Conservation (phyloP, 2,797 vertebrate species). For the Sitta carolinensis region DNA sequence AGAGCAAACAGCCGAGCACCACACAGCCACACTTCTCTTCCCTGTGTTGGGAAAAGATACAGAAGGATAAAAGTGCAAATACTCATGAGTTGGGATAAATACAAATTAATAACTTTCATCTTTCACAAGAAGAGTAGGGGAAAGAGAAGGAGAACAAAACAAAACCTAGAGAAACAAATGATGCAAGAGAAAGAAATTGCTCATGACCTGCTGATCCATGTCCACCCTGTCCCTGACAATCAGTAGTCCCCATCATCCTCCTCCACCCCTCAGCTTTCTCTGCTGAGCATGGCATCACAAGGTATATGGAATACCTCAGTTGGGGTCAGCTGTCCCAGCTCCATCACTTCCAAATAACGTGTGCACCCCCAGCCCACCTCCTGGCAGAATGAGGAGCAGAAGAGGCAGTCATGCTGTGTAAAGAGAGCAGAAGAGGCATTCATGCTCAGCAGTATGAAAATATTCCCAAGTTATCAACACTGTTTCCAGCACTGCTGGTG, state of each 20-base stretch:
- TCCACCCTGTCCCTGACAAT: neutral
- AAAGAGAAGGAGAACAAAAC: neutral
- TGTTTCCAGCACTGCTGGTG: neutral
- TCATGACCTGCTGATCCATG: rapidly evolving
- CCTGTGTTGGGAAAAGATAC: neutral
- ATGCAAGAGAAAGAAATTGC: neutral
- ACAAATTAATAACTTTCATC: neutral
- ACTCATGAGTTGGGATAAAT: neutral
- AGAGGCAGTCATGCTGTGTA: neutral
- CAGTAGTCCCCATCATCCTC: neutral
- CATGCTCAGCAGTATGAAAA: neutral
- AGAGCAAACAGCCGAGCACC: neutral
- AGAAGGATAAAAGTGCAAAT: neutral
- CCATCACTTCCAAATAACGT: neutral
- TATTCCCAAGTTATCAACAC: neutral
- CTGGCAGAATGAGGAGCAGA: rapidly evolving
- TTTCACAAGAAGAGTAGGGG: neutral
- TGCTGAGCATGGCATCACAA: neutral
- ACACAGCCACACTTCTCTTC: neutral
- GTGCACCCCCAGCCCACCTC: rapidly evolving
- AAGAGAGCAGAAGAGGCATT: neutral
- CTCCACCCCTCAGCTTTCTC: neutral
- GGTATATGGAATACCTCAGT: rapidly evolving
- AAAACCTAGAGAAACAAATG: neutral
- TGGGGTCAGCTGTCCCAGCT: neutral